Conservation (phyloP, 1,140 invertebrate species). For the Saxidomus purpurata region DNA sequence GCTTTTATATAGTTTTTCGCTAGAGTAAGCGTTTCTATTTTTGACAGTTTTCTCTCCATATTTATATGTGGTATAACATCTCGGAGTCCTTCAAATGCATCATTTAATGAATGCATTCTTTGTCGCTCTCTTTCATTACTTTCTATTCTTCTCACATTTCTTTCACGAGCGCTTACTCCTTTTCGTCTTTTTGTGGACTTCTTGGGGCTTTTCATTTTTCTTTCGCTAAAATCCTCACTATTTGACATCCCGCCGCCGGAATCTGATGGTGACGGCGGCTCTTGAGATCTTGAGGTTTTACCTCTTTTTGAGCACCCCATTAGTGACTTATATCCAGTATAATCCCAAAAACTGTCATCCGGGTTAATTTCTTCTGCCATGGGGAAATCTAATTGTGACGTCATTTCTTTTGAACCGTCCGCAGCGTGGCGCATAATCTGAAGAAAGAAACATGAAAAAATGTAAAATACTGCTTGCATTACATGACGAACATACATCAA, state of each 20-base stretch:
- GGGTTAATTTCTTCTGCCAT: constrained; percentile 65
- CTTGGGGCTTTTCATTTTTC: constrained; percentile 78
- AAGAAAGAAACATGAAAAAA: not conserved
- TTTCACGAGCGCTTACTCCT: constrained; percentile 91
- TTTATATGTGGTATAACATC: constrained; percentile 96
- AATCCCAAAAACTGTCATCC: constrained; percentile 70
- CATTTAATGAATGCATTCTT: constrained; percentile 96
- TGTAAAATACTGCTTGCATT: not conserved
- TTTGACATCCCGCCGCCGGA: constrained; percentile 78
- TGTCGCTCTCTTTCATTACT: constrained; percentile 95
- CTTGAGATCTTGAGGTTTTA: constrained; percentile 66
- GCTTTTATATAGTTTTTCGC: constrained; percentile 97
- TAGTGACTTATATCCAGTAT: constrained; percentile 62
- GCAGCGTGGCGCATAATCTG: constrained; percentile 53
- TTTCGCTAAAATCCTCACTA: constrained; percentile 77
- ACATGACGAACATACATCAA: too few species aligned
- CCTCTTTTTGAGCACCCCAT: constrained; percentile 63
- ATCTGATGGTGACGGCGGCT: constrained; percentile 80
- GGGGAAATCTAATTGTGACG: constrained; percentile 61
- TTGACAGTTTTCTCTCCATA: constrained; percentile 93
- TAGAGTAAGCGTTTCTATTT: constrained; percentile 95
- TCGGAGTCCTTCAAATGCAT: constrained; percentile 94
- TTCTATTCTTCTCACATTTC: constrained; percentile 93
- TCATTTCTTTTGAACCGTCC: constrained; percentile 35
- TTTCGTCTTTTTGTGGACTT: constrained; percentile 89